A percentile compares a stretch with the other conserved stretches of the same genome.
Evolutionary conservation across 2,888 invertebrate genomes (phyloP).

Genomic region (Entomobrya multifasciata): DNA sequence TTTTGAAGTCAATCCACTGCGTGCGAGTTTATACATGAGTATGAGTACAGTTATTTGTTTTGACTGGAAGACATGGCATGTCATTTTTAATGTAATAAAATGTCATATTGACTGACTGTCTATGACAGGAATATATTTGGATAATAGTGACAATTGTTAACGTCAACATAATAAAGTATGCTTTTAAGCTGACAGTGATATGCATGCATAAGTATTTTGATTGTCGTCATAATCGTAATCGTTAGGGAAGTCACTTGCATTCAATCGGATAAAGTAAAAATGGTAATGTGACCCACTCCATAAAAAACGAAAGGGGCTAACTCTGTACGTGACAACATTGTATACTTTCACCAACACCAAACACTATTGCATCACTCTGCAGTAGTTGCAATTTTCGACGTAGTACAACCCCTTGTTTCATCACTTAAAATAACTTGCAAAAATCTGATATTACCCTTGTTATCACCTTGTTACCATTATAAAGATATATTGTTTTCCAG

Average conservation of each 20-base stretch:
- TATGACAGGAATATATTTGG: neutral
- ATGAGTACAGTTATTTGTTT: constrained; percentile 17
- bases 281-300: neutral
- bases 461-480: no score
- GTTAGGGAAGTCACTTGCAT: no score
- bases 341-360: no score
- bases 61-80: neutral
- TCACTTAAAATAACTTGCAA: no score
- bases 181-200: neutral
- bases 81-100: neutral
- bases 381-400: no score
- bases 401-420: no score
- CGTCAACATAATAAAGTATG: constrained; percentile 2
- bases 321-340: neutral
- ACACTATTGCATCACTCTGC: no score
- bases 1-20: neutral
- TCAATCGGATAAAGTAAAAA: neutral
- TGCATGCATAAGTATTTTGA: neutral
- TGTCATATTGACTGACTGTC: neutral
- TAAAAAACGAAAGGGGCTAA: neutral
- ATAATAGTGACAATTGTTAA: neutral
- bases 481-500: no score
- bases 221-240: no score
- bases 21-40: no score
- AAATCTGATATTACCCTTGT: no score